Percentiles rank a stretch among this genome's conserved stretches.
These are phyloP conservation scores for Hypolimnas misippus DNA, from an alignment of 2,888 invertebrate genomes.

Conservation along the genomic window DNA sequence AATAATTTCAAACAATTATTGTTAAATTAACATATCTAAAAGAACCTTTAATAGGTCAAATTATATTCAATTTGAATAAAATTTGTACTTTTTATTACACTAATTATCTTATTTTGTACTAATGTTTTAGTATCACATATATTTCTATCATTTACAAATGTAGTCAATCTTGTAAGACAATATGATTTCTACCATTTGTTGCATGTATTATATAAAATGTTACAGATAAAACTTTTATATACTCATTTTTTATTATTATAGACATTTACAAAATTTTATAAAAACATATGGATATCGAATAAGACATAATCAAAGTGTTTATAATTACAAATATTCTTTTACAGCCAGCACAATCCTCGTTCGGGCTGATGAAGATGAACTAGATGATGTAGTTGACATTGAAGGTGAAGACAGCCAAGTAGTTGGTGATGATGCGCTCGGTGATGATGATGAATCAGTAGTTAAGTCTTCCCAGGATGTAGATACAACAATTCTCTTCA, in stretches of 20 bases:
- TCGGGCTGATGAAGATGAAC: conserved; percentile 87
- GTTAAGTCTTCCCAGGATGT: conserved; percentile 94
- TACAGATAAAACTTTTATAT: no score
- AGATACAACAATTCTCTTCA: conserved; percentile 95
- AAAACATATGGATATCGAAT: background rate
- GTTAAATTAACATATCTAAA: no score
- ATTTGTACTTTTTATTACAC: no score
- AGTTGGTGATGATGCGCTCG: conserved; percentile 85
- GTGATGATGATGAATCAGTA: conserved; percentile 85
- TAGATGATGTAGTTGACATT: conserved; percentile 88
- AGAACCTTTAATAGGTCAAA: no score
- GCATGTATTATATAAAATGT: no score
- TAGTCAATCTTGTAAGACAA: no score
- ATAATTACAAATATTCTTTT: conserved; percentile 42
- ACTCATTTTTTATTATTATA: background rate
- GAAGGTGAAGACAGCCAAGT: conserved; percentile 86
- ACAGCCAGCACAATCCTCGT: conserved; percentile 78
- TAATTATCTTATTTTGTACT: background rate
- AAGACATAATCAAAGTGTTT: background rate
- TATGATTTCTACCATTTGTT: no score
- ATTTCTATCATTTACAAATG: no score
- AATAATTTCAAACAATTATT: no score
- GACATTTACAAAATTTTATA: background rate
- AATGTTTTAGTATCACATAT: background rate
- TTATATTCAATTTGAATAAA: no score